These are phyloP conservation scores for Brachyistius frenatus DNA, from an alignment of 2,113 vertebrate genomes.

Conservation along the genomic window DNA sequence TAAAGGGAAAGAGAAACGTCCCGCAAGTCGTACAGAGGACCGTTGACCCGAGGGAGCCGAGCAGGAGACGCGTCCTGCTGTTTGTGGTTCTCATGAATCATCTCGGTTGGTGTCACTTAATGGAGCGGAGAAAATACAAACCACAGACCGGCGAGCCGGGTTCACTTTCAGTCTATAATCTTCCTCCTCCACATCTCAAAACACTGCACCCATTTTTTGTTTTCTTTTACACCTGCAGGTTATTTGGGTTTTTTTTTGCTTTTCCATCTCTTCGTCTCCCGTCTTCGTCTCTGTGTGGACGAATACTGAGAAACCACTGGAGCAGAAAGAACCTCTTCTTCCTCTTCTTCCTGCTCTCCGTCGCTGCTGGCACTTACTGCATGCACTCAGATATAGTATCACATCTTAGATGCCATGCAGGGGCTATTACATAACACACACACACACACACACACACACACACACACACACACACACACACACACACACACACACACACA, in stretches of 20 bases:
- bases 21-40: not conserved
- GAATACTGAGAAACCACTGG: constrained; percentile 15
- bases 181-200: not conserved
- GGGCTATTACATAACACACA: constrained; percentile 35
- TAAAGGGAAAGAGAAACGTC: not conserved
- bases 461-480: too few relatives aligned
- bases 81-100: constrained; percentile 36
- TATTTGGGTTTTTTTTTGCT: not conserved
- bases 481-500: too few relatives aligned
- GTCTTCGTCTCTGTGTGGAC: not conserved
- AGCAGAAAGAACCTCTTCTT: constrained; percentile 46
- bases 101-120: constrained; percentile 10
- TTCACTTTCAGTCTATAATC: not conserved
- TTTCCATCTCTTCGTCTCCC: not conserved
- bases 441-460: constrained; percentile 13
- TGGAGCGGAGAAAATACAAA: constrained; percentile 30
- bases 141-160: not conserved
- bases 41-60: constrained; percentile 24
- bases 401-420: constrained; percentile 5
- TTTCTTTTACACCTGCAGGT: not conserved
- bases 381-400: constrained; percentile 33
- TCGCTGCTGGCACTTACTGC: not conserved
- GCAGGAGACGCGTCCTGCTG: not conserved
- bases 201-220: not conserved
- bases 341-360: not conserved